Base-by-base conservation (phyloP, 2,113 vertebrate species). In the Oncorhynchus gorbuscha region DNA sequence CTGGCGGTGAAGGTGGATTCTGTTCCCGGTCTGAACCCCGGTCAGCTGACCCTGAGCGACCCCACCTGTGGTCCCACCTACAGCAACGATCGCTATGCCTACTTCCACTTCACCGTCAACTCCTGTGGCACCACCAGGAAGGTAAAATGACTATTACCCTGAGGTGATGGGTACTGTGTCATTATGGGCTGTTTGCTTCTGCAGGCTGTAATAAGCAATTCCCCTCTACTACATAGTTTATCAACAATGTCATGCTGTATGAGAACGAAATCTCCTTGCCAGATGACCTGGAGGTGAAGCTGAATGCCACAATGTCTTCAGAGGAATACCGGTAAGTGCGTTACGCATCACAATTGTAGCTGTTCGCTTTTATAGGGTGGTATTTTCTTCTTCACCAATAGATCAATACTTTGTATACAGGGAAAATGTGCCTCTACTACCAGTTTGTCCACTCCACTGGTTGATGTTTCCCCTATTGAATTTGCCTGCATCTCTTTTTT, bases 91-190 rank as follows among this genome's bases (percentile, higher is more conserved):
- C 77, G 70, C 30, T 77, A 80, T 0, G 91, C 93, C 16, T 90
- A 80, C 66, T 94, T 94, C 55, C 74, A 83, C 61, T 94, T 93
- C 74, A 72, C 73, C 26, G 90, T 51, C 0, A 91, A 66, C 78
- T 85, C 91, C 16, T 94, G 92, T 78, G 93, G 93, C 16, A 94
- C 93, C 0, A 93, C 81, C 18, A 85, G 92, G 72, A 86, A 65
- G 90, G 92, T 93, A 81, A 1, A 1, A 2, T 14, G 0, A n/a
- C 35, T 8, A 39, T 8, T 8, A 39, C 1, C 0, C n/a, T 1
- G 64, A 4, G 16, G 32, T n/a, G 14, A 32, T 69, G 28, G 20
- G 3, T 16, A 14, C 26, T 9, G 2, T 0, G 13, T 14, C 14
- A 45, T 9, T 16, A n/a, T 6, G 8, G 4, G 3, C 39, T 24